phyloP scores from a whole-genome alignment of 2,888 invertebrate species.

The Papilio demoleus region DNA sequence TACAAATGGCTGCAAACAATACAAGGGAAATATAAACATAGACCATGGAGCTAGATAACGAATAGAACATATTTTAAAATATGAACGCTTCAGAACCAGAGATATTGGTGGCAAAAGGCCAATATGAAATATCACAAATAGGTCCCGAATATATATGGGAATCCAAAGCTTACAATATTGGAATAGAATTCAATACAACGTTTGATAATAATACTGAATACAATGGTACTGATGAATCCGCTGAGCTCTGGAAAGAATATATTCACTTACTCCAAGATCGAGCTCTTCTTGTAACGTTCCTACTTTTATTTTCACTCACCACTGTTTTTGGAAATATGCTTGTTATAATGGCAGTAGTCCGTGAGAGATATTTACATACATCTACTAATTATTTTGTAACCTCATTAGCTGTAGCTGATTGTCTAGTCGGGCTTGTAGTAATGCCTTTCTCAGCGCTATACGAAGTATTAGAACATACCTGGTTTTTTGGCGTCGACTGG shows the following conservation, averaged over 20 bases:
- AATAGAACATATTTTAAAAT: constrained; percentile 72
- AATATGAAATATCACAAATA: constrained; percentile 65
- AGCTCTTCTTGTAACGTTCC: constrained; percentile 89
- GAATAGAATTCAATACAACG: constrained; percentile 66
- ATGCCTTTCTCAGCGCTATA: constrained; percentile 98
- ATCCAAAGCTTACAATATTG: constrained; percentile 59
- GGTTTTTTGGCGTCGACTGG: constrained; percentile 98
- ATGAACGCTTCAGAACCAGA: constrained; percentile 75
- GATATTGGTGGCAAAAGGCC: constrained; percentile 75
- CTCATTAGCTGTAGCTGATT: constrained; percentile 97
- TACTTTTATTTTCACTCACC: constrained; percentile 94
- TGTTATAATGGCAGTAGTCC: constrained; percentile 95
- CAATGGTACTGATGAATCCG: constrained; percentile 62
- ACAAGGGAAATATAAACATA: constrained; percentile 78
- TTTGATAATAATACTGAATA: constrained; percentile 63
- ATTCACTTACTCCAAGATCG: constrained; percentile 85
- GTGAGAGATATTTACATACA: constrained; percentile 97
- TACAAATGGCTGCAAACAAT: constrained; percentile 79
- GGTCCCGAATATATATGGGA: constrained; percentile 68
- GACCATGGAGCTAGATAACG: constrained; percentile 75
- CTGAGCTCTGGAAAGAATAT: constrained; percentile 76
- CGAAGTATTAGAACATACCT: constrained; percentile 93
- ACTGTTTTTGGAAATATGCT: constrained; percentile 98
- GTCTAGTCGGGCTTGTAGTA: constrained; percentile 97
- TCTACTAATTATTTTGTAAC: constrained; percentile 99